Evolutionary conservation across 2,888 invertebrate species (phyloP).

Genomic region (Drosophila tripunctata): DNA sequence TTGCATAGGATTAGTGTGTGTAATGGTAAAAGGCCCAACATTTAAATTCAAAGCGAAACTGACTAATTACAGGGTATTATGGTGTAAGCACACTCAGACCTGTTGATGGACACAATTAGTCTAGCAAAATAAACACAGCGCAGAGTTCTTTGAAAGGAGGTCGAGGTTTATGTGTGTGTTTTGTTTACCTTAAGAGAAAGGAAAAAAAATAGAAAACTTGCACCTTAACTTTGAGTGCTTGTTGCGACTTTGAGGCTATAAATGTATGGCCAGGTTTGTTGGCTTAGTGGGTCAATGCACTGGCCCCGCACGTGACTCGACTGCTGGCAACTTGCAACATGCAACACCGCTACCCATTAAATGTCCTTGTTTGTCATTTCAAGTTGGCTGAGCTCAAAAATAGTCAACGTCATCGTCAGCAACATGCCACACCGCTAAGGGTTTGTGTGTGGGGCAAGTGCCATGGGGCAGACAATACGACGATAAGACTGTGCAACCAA

Average conservation of each 20-base stretch:
- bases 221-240: conserved; percentile 26
- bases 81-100: not conserved
- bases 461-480: conserved; percentile 54
- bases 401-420: conserved; percentile 42
- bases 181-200: conserved; percentile 15
- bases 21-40: too few species aligned
- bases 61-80: conserved; percentile 21
- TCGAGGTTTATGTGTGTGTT: conserved; percentile 24
- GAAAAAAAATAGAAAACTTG: not conserved
- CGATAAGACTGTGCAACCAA: conserved; percentile 58
- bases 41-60: not conserved
- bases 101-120: conserved; percentile 51
- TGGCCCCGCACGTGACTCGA: conserved; percentile 66
- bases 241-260: conserved; percentile 54
- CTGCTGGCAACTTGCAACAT: conserved; percentile 49
- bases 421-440: conserved; percentile 6
- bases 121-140: conserved; percentile 29
- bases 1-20: not conserved
- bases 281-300: conserved; percentile 64
- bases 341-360: conserved; percentile 32
- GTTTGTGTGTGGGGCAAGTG: conserved; percentile 57
- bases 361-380: conserved; percentile 74
- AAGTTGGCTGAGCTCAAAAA: conserved; percentile 72
- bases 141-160: not conserved
- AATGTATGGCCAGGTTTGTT: conserved; percentile 48